Evolutionary conservation across 2,113 vertebrate species (phyloP).

Genomic region (Dromiciops gliroides): DNA sequence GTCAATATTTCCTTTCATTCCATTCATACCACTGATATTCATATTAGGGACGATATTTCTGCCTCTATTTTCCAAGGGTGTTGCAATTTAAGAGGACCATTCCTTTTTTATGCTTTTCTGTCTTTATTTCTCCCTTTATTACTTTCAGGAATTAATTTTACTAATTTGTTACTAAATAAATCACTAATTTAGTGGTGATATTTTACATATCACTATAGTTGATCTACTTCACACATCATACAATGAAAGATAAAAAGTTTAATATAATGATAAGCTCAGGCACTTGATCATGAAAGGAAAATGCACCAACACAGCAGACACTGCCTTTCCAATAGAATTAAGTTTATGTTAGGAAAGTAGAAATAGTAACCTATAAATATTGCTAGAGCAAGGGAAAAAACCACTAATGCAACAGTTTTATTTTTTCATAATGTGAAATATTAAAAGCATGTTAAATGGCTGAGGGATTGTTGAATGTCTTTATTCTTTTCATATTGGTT

Average conservation of each 20-base stretch:
- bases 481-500: constrained; percentile 6
- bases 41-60: neutral
- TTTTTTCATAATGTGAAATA: constrained; percentile 39
- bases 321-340: constrained; percentile 19
- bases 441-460: neutral
- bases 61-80: neutral
- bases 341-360: constrained; percentile 17
- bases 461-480: neutral
- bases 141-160: neutral
- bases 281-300: neutral
- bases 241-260: constrained; percentile 27
- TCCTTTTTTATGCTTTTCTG: neutral
- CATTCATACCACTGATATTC: neutral
- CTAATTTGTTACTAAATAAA: neutral
- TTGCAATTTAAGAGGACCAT: constrained; percentile 6
- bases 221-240: neutral
- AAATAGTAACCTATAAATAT: neutral
- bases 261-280: neutral
- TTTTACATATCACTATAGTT: constrained; percentile 10
- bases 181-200: neutral
- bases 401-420: neutral
- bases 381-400: neutral
- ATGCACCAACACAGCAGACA: neutral
- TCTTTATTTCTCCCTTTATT: neutral
- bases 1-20: neutral